Evolutionary conservation across 2,113 vertebrate genomes (phyloP).

Genomic region (Alligator sinensis): DNA sequence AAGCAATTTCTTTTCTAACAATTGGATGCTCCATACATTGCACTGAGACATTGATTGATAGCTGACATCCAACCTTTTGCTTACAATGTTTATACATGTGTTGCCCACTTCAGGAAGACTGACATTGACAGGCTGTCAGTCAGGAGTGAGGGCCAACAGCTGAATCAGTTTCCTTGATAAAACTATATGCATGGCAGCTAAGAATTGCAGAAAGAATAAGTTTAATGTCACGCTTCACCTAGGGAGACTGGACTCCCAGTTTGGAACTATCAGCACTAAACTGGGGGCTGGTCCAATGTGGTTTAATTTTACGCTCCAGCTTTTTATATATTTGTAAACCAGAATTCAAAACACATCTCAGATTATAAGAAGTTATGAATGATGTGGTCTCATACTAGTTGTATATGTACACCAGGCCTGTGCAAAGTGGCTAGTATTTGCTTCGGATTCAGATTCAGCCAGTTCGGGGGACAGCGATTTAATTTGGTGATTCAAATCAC

Average conservation of each 20-base stretch:
- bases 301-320: no score
- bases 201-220: neutral
- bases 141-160: neutral
- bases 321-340: neutral
- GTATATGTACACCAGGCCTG: no score
- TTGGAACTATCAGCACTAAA: neutral
- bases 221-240: neutral
- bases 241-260: neutral
- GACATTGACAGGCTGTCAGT: neutral
- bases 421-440: no score
- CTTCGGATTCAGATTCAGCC: no score
- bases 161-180: neutral
- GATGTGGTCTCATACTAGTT: neutral
- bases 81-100: fast-evolving
- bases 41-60: neutral
- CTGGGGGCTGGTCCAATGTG: no score
- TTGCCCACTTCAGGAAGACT: neutral
- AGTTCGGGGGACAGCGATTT: no score
- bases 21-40: neutral
- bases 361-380: neutral
- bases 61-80: neutral
- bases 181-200: neutral
- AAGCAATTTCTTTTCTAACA: neutral
- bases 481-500: no score
- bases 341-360: fast-evolving